A percentile compares a stretch with the other conserved stretches of the same genome.
These are phyloP conservation scores for Drosophila malerkotliana DNA, from an alignment of 1,140 invertebrate genomes.

Conservation along the genomic window DNA sequence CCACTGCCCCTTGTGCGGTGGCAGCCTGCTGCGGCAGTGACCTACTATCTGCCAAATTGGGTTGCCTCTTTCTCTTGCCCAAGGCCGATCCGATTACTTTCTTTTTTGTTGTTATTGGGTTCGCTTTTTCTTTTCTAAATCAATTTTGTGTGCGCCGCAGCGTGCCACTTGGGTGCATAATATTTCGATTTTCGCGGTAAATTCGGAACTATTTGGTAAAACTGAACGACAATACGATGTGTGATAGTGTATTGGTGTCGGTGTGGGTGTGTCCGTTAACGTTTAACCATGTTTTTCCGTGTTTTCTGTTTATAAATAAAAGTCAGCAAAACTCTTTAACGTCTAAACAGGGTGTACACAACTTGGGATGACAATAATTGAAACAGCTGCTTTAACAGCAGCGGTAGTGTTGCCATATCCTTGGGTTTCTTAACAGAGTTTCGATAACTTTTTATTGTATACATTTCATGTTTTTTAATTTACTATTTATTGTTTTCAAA, in stretches of 20 bases:
- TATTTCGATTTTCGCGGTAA: conserved; percentile 12
- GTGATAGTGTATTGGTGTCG: conserved; percentile 21
- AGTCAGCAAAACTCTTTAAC: conserved; percentile 34
- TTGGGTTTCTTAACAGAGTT: neutral
- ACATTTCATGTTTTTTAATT: neutral
- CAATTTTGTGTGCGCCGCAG: conserved; percentile 49
- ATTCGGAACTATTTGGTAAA: conserved; percentile 7
- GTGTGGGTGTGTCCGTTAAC: conserved; percentile 23
- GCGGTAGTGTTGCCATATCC: conserved; percentile 8
- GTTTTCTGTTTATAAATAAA: conserved; percentile 57
- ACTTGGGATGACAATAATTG: conserved; percentile 25
- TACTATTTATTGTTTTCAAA: neutral
- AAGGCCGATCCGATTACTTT: conserved; percentile 68
- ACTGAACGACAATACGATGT: conserved; percentile 16
- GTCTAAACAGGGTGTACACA: conserved; percentile 49
- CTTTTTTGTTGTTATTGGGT: conserved; percentile 51
- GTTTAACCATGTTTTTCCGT: conserved; percentile 39
- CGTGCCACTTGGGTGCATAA: conserved; percentile 41
- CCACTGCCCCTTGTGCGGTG: conserved; percentile 30
- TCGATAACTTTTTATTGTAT: neutral
- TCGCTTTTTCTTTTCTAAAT: conserved; percentile 41
- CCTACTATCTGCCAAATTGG: conserved; percentile 57
- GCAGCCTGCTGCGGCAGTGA: conserved; percentile 45
- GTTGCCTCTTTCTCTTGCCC: conserved; percentile 34
- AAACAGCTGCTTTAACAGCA: conserved; percentile 46